phyloP scores from a whole-genome alignment of 2,888 invertebrate genomes.

The Carpatolechia fugitivella region DNA sequence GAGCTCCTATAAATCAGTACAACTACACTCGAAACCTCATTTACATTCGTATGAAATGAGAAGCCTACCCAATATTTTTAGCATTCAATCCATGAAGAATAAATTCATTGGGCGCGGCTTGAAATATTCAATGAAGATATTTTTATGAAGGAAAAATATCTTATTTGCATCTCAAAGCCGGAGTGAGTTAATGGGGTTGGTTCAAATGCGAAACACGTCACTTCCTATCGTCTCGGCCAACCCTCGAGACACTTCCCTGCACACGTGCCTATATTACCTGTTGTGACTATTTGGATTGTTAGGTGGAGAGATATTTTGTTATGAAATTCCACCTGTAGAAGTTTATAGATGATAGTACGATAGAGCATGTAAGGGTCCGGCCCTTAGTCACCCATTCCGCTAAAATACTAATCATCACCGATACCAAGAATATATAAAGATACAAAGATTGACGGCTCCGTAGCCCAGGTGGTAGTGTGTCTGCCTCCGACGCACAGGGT shows the following conservation, averaged over 20 bases:
- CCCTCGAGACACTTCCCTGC: constrained; percentile 46
- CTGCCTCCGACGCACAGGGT: too few relatives aligned
- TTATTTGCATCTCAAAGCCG: constrained; percentile 76
- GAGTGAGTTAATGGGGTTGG: constrained; percentile 66
- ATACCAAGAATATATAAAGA: too few relatives aligned
- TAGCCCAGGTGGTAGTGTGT: too few relatives aligned
- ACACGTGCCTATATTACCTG: too few relatives aligned
- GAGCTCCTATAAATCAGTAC: background rate
- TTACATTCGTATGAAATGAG: constrained; percentile 13
- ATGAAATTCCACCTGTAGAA: too few relatives aligned
- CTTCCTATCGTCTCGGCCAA: constrained; percentile 55
- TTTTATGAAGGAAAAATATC: constrained; percentile 66
- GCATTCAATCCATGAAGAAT: constrained; percentile 49
- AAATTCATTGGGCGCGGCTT: constrained; percentile 62
- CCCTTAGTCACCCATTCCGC: too few relatives aligned
- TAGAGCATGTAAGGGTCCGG: too few relatives aligned
- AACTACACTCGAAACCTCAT: constrained; percentile 5
- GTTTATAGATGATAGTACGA: too few relatives aligned
- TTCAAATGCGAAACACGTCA: constrained; percentile 69
- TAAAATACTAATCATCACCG: too few relatives aligned
- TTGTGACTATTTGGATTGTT: too few relatives aligned
- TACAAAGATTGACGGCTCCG: too few relatives aligned
- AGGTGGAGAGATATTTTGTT: too few relatives aligned
- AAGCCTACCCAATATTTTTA: constrained; percentile 25
- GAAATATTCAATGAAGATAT: constrained; percentile 74